These are phyloP conservation scores for cat (Felis catus) DNA, from an alignment of 2,113 vertebrate genomes.

Conservation along the genomic window F.catus_Fca126_mat1.0 CM031419.1:149907501-149908000, in stretches of 20 bases:
- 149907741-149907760: not conserved
- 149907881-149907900: not conserved
- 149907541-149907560: not conserved
- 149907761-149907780: not conserved
- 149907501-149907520: not conserved
- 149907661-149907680: not conserved
- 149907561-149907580: not conserved
- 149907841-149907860: not conserved
- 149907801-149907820: not conserved
- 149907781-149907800: not conserved
- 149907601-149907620: not conserved
- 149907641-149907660: not conserved
- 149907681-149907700: not conserved
- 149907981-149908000: constrained; percentile 15
- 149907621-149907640: not conserved
- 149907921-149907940: not conserved
- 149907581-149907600: constrained; percentile 8
- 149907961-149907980: not conserved
- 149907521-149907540: not conserved
- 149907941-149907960: constrained; percentile 37
- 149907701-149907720: not conserved
- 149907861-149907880: not conserved
- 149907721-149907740: not conserved
- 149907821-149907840: not conserved
- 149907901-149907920: not conserved